Evolutionary conservation across 2,113 vertebrate species (phyloP).

Genomic region (Oncorhynchus tshawytscha): DNA sequence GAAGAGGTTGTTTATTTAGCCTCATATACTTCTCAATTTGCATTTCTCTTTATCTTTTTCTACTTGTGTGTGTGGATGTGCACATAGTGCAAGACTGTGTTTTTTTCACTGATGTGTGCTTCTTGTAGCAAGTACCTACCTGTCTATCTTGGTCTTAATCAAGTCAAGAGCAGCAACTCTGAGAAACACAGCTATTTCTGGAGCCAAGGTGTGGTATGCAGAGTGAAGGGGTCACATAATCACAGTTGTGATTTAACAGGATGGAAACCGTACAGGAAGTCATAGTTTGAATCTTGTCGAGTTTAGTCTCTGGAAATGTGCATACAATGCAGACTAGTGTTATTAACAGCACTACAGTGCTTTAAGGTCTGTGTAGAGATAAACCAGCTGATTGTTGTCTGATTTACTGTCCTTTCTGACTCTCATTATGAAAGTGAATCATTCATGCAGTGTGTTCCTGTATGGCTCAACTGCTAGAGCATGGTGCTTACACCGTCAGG

Average conservation of each 20-base stretch:
- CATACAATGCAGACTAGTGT: too few relatives aligned
- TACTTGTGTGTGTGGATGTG: not conserved
- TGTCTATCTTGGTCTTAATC: slow-evolving; percentile 48
- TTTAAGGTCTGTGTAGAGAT: not conserved
- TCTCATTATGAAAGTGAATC: too few relatives aligned
- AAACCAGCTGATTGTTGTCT: not conserved
- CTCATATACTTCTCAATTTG: slow-evolving; percentile 11
- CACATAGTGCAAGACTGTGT: slow-evolving; percentile 1
- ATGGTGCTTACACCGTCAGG: too few relatives aligned
- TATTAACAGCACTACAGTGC: not conserved
- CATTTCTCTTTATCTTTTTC: slow-evolving; percentile 5
- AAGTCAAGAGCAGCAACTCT: slow-evolving; percentile 47
- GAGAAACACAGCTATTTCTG: slow-evolving; percentile 64
- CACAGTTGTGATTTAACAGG: slow-evolving; percentile 52
- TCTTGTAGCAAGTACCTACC: slow-evolving; percentile 12
- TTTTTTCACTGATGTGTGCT: slow-evolving; percentile 28
- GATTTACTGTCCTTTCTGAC: too few relatives aligned
- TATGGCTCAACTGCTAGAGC: too few relatives aligned
- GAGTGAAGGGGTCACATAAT: slow-evolving; percentile 59
- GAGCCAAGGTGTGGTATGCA: slow-evolving; percentile 55
- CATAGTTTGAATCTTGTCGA: not conserved
- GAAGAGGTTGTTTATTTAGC: not conserved
- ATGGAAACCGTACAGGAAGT: slow-evolving; percentile 47
- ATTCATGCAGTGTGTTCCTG: too few relatives aligned
- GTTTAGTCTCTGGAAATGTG: not conserved